Conservation (phyloP, 2,888 invertebrate genomes). For the Pachliopta kotzebuea region DNA sequence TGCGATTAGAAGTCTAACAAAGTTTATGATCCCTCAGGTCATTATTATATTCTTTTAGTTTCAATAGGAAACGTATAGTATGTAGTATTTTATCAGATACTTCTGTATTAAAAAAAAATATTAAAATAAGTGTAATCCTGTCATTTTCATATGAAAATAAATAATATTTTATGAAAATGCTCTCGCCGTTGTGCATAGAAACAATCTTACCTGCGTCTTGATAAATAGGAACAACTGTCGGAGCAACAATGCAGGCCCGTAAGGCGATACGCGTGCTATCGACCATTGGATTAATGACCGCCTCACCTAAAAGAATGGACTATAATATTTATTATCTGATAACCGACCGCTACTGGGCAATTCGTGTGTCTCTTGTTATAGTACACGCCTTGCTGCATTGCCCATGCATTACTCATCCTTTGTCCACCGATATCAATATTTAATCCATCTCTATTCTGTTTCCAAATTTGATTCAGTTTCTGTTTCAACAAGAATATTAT, state of each 20-base stretch:
- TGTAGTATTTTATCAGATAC: too few relatives aligned
- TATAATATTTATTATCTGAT: conserved; percentile 80
- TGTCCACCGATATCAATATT: conserved; percentile 61
- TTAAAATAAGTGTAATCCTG: too few relatives aligned
- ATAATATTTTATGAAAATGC: conserved; percentile 30
- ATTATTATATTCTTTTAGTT: too few relatives aligned
- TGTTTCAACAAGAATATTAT: too few relatives aligned
- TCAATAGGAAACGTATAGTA: too few relatives aligned
- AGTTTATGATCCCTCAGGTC: too few relatives aligned
- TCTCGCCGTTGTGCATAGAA: conserved; percentile 56
- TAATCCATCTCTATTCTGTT: conserved; percentile 47
- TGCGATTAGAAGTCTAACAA: conserved; percentile 14
- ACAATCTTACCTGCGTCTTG: conserved; percentile 75
- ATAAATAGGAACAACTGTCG: conserved; percentile 77
- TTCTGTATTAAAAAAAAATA: too few relatives aligned
- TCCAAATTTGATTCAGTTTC: too few relatives aligned
- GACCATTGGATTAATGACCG: conserved; percentile 77
- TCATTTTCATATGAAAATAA: too few relatives aligned
- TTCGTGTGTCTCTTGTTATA: conserved; percentile 74
- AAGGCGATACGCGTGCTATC: conserved; percentile 76
- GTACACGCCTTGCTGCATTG: conserved; percentile 62
- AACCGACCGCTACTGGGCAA: conserved; percentile 75
- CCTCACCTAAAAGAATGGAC: conserved; percentile 79
- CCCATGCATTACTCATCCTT: conserved; percentile 72
- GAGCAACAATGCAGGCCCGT: conserved; percentile 72